Evolutionary conservation across 2,113 vertebrate genomes (phyloP).

Genomic region (Rattus rattus): DNA sequence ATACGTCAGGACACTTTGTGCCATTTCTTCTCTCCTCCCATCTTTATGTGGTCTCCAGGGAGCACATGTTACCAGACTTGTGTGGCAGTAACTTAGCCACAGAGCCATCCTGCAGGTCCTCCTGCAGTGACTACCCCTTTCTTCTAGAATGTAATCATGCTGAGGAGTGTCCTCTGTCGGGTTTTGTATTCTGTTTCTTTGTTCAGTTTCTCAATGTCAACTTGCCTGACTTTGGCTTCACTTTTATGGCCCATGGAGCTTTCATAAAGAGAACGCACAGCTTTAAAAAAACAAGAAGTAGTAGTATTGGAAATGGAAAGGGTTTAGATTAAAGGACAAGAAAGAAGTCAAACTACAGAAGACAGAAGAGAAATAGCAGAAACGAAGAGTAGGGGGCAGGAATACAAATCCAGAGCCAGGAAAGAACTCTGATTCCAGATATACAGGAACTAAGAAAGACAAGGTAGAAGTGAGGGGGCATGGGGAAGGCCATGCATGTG

Average conservation of each 20-base stretch:
- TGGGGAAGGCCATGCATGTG: fast-evolving
- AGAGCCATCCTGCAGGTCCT: neutral
- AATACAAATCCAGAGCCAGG: neutral
- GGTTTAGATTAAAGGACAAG: neutral
- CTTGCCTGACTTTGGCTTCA: neutral
- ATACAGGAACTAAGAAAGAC: neutral
- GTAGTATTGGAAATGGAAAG: neutral
- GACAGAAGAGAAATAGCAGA: neutral
- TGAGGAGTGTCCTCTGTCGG: neutral
- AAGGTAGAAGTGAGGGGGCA: neutral
- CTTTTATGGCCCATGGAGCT: neutral
- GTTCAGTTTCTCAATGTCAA: neutral
- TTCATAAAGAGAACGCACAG: neutral
- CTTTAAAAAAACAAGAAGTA: neutral
- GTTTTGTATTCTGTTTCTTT: neutral
- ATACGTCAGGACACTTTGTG: neutral
- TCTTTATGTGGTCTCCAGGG: neutral
- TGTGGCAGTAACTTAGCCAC: neutral
- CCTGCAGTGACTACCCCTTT: neutral
- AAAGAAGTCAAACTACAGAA: neutral
- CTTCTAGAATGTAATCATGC: neutral
- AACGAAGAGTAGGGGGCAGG: neutral
- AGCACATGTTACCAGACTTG: too few relatives aligned
- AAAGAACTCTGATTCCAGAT: neutral
- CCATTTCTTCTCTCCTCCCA: neutral